These are phyloP conservation scores for Sarcoramphus papa DNA, from an alignment of 2,797 vertebrate genomes.

Conservation along the genomic window DNA sequence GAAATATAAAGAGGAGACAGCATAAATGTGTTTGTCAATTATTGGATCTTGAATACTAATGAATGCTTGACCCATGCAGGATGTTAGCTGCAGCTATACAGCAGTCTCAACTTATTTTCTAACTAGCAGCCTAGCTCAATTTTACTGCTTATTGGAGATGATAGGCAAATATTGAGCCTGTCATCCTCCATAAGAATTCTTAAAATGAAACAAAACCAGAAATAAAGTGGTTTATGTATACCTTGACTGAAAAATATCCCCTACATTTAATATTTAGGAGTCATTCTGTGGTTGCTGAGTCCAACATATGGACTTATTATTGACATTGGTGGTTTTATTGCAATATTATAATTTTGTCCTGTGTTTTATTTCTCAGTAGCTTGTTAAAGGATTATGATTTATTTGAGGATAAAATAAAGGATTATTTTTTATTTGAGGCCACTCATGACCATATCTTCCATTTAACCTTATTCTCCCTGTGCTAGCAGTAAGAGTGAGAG, in stretches of 20 bases:
- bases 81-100: neutral
- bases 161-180: neutral
- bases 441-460: neutral
- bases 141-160: neutral
- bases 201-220: neutral
- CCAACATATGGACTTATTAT: neutral
- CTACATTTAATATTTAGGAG: neutral
- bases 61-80: neutral
- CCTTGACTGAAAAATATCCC: neutral
- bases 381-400: neutral
- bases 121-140: neutral
- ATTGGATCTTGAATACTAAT: neutral
- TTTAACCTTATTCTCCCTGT: neutral
- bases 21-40: neutral
- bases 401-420: neutral
- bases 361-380: neutral
- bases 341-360: neutral
- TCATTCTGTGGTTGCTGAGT: neutral
- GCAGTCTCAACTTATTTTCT: neutral
- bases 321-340: neutral
- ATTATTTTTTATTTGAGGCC: neutral
- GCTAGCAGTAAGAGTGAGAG: neutral
- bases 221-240: neutral
- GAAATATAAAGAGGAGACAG: neutral
- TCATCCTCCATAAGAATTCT: neutral